Evolutionary conservation across 2,113 vertebrate genomes (phyloP).

Genomic region (Pituophis catenifer): DNA sequence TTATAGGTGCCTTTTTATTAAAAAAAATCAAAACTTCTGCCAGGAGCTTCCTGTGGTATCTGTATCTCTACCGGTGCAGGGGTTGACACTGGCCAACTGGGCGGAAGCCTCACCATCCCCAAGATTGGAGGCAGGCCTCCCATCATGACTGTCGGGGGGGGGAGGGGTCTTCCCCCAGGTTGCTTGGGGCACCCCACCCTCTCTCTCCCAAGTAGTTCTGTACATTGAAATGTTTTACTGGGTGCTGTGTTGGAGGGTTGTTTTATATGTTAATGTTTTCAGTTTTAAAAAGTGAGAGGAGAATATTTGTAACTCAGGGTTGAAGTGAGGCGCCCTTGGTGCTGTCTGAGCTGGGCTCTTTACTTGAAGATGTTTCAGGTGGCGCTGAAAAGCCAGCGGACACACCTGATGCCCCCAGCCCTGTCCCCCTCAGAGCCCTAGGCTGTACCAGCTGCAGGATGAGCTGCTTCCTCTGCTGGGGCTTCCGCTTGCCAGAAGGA

Average conservation of each 20-base stretch:
- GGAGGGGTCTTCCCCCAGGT: background rate
- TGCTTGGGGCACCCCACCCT: background rate
- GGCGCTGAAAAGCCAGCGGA: background rate
- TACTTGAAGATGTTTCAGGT: no score
- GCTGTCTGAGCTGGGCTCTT: no score
- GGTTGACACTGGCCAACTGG: background rate
- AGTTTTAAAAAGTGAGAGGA: background rate
- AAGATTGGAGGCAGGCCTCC: background rate
- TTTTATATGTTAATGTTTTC: background rate
- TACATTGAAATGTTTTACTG: background rate
- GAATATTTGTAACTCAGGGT: background rate
- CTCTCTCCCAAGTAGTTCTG: background rate
- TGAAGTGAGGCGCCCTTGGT: background rate
- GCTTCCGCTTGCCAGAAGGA: background rate
- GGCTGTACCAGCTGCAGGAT: background rate
- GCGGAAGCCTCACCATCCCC: background rate
- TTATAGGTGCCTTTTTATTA: conserved; percentile 86
- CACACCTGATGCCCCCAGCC: background rate
- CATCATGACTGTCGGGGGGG: no score
- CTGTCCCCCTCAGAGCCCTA: background rate
- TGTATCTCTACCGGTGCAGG: background rate
- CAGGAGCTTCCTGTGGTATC: conserved; percentile 5
- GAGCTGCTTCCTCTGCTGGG: background rate
- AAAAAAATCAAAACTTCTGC: conserved; percentile 69
- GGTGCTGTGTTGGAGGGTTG: background rate